Base-by-base conservation (phyloP, 2,888 invertebrate species). In the Coenonympha arcania region DNA sequence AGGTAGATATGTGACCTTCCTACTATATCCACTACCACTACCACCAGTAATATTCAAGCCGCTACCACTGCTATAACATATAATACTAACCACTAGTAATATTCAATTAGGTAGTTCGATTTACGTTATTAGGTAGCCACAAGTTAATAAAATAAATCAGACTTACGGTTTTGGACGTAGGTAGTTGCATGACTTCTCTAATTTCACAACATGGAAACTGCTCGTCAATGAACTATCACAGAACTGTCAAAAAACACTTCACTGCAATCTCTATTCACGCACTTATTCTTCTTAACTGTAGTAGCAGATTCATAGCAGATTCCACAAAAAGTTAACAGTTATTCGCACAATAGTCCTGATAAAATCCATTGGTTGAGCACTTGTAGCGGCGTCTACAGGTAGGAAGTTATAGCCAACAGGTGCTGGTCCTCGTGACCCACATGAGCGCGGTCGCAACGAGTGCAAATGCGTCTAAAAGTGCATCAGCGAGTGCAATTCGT, bases 401-500 rank as follows among this genome's bases (percentile, higher is more conserved):
- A 15, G 26, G 22, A n/a, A n/a, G n/a, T n/a, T 19, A 20, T n/a
- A 13, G 18, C 1, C 4, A 26, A 28, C 36, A 50, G 50, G 40
- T 48, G 33, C 54, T 43, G 37, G 36, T 48, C 62, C 56, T 66
- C 62, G 48, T 72, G 74, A 69, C 71, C 71, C 60, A 66, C 58
- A 69, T 73, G 63, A 26, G 37, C 41, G 20, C 4, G 24, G 37
- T 31, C 37, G 34, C 55, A 62, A 61, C 65, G 69, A 73, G 64
- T 71, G 77, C 79, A 73, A 73, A 77, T 76, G 79, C 79, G 76
- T 58, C 70, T 68, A 75, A 69, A 82, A 82, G 77, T 85, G 86
- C 86, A 86, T 83, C 82, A 72, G 71, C 71, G 78, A 84, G 78
- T 86, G 85, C 86, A 86, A 84, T 84, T 85, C 85, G 86, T 86